These are phyloP conservation scores for Diadegma fenestrale DNA, from an alignment of 2,888 invertebrate genomes.

Conservation along the genomic window DNA sequence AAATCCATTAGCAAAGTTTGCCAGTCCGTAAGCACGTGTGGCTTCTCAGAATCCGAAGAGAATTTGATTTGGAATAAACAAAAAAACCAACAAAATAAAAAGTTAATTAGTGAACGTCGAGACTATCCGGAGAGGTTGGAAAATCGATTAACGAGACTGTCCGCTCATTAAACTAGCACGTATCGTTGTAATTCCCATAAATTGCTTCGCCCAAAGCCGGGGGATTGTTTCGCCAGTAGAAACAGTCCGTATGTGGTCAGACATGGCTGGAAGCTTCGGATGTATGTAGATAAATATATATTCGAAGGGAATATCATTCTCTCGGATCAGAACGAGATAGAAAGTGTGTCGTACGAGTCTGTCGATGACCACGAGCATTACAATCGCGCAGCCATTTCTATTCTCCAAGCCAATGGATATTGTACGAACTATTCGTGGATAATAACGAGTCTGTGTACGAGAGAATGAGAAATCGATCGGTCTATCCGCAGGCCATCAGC, in stretches of 20 bases:
- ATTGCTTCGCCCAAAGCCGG: not conserved
- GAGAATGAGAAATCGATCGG: constrained; percentile 64
- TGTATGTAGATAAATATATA: not conserved
- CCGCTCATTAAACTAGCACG: constrained; percentile 11
- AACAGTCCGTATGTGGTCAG: constrained; percentile 46
- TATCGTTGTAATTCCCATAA: constrained; percentile 31
- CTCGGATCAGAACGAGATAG: constrained; percentile 24
- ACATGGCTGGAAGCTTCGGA: not conserved
- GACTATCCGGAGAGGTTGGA: not conserved
- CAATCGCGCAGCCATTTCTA: constrained; percentile 28
- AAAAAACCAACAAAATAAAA: not conserved
- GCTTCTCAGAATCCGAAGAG: not conserved
- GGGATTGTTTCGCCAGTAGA: constrained; percentile 33
- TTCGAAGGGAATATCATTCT: constrained; percentile 6
- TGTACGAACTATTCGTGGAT: constrained; percentile 34
- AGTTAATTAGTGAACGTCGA: not conserved
- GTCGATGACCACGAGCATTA: constrained; percentile 26
- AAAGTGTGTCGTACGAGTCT: constrained; percentile 16
- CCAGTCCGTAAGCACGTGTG: not conserved
- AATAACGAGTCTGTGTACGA: constrained; percentile 37
- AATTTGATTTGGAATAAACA: not conserved
- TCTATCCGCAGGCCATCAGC: constrained; percentile 50
- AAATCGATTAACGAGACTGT: not conserved
- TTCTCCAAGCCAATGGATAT: constrained; percentile 16
- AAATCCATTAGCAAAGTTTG: not conserved